A percentile compares a stretch with the other conserved stretches of the same genome.
These are phyloP conservation scores for Apamea anceps DNA, from an alignment of 2,888 invertebrate genomes.

Conservation along the genomic window DNA sequence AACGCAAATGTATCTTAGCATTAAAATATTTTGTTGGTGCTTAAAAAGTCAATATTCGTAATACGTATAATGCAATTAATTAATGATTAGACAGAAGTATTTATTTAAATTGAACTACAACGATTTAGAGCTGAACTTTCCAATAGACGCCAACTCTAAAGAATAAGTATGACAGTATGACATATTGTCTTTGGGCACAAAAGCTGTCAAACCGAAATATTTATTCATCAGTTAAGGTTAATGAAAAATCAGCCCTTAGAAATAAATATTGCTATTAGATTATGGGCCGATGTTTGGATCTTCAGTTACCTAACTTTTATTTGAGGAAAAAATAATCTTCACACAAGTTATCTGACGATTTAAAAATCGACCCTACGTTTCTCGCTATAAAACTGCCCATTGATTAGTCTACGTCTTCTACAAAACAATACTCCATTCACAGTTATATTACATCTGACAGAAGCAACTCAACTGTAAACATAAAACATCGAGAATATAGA, in stretches of 20 bases:
- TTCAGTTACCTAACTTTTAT: neutral
- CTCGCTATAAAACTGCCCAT: neutral
- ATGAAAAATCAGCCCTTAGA: too few relatives aligned
- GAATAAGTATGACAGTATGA: neutral
- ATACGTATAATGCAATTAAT: constrained; percentile 33
- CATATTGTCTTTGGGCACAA: neutral
- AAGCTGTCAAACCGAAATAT: neutral
- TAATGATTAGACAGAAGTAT: constrained; percentile 19
- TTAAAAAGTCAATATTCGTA: constrained; percentile 54
- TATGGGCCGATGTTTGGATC: neutral
- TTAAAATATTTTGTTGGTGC: constrained; percentile 64
- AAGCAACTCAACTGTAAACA: neutral
- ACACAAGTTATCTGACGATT: neutral
- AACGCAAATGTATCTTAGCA: constrained; percentile 23
- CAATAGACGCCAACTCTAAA: neutral
- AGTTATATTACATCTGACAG: neutral
- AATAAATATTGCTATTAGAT: neutral
- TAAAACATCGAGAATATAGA: neutral
- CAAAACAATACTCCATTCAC: neutral
- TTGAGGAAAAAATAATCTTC: neutral
- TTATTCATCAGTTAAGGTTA: neutral
- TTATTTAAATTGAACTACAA: neutral
- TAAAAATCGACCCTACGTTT: neutral
- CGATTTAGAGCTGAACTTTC: neutral
- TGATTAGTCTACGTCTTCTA: neutral